phyloP scores from a whole-genome alignment of 2,888 invertebrate genomes.

The Drosophila rubida region DNA sequence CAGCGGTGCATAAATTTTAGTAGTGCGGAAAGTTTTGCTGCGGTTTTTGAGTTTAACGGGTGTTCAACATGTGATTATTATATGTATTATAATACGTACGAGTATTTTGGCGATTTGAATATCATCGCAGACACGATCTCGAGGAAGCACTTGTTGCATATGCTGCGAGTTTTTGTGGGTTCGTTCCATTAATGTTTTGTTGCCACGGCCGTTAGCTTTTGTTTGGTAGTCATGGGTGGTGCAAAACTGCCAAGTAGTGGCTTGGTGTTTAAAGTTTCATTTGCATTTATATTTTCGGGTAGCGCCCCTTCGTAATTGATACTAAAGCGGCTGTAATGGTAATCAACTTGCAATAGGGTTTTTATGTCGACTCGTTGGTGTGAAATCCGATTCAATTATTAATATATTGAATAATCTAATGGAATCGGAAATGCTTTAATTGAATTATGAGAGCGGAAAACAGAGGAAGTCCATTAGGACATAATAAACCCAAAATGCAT shows the following conservation, averaged over 20 bases:
- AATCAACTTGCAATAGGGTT: constrained; percentile 7
- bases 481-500: not conserved
- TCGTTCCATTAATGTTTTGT: constrained; percentile 35
- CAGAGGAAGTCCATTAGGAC: not conserved
- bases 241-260: constrained; percentile 15
- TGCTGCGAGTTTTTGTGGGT: constrained; percentile 17
- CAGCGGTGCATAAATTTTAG: constrained; percentile 68
- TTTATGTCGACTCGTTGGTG: constrained; percentile 12
- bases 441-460: constrained; percentile 19
- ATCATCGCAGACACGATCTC: constrained; percentile 17
- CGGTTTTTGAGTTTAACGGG: constrained; percentile 68
- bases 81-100: constrained; percentile 16
- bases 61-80: constrained; percentile 63
- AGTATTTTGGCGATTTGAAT: constrained; percentile 57
- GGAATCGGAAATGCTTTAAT: not conserved
- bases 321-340: constrained; percentile 31
- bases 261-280: constrained; percentile 48
- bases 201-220: constrained; percentile 12
- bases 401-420: constrained; percentile 7
- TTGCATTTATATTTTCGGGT: constrained; percentile 52
- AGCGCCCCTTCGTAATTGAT: constrained; percentile 55
- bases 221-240: constrained; percentile 8
- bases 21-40: constrained; percentile 74
- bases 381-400: not conserved
- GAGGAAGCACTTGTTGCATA: constrained; percentile 50